Percentiles rank a stretch among this genome's conserved stretches.
Evolutionary conservation across 2,888 invertebrate species (phyloP).

Genomic region (Patella ulyssiponensis): DNA sequence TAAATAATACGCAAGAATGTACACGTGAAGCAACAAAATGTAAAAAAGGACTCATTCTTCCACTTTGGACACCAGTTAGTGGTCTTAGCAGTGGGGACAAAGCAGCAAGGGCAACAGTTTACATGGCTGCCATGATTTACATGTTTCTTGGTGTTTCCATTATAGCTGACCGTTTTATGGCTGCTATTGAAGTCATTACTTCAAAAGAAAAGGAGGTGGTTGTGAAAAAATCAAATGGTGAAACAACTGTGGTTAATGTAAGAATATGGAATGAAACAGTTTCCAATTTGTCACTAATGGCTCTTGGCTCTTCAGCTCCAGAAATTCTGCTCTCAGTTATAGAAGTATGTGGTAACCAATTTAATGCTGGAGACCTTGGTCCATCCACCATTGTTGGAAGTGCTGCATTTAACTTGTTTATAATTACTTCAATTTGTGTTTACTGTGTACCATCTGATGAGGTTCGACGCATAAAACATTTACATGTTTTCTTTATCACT

Average conservation of each 20-base stretch:
- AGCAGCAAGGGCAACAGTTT: constrained; percentile 88
- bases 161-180: constrained; percentile 99
- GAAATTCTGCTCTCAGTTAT: constrained; percentile 98
- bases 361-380: constrained; percentile 95
- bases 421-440: constrained; percentile 96
- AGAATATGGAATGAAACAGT: constrained; percentile 99
- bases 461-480: constrained; percentile 93
- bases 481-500: constrained; percentile 97
- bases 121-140: constrained; percentile 90
- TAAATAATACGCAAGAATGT: constrained; percentile 36
- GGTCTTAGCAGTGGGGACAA: constrained; percentile 78
- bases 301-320: constrained; percentile 97
- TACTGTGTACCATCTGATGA: constrained; percentile 91
- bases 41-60: constrained; percentile 87
- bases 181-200: constrained; percentile 98
- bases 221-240: constrained; percentile 89
- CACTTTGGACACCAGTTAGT: constrained; percentile 89
- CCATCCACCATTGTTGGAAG: constrained; percentile 99
- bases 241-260: constrained; percentile 89
- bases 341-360: constrained; percentile 89
- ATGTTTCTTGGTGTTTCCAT: constrained; percentile 99
- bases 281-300: constrained; percentile 98
- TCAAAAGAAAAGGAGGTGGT: constrained; percentile 96
- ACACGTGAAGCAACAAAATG: constrained; percentile 74
- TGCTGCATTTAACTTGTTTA: constrained; percentile 98